A percentile compares a stretch with the other conserved stretches of the same genome.
phyloP scores from a whole-genome alignment of 1,140 invertebrate species.

The Potamilus streckersoni region DNA sequence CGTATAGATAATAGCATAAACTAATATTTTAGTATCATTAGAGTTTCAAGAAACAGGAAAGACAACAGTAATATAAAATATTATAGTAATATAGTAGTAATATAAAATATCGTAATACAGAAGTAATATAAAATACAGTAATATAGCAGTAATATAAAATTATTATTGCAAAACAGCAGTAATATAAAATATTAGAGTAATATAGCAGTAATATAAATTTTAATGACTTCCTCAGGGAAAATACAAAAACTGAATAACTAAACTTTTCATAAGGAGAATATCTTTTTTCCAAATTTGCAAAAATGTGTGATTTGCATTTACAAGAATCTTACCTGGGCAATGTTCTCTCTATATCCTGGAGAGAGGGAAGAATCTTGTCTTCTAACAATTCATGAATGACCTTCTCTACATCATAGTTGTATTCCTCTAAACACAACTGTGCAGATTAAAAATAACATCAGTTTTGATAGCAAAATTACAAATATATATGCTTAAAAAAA shows the following conservation, averaged over 20 bases:
- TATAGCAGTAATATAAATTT: not conserved
- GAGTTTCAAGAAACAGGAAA: too few relatives aligned
- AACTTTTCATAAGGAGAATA: not conserved
- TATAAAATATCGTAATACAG: too few relatives aligned
- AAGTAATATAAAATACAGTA: too few relatives aligned
- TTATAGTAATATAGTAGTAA: too few relatives aligned
- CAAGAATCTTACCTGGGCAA: constrained; percentile 44
- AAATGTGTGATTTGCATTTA: not conserved
- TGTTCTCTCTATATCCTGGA: constrained; percentile 69
- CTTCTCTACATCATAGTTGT: constrained; percentile 77
- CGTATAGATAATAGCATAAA: too few relatives aligned
- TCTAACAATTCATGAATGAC: constrained; percentile 87
- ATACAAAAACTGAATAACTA: not conserved
- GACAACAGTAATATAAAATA: not conserved
- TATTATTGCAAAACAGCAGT: too few relatives aligned
- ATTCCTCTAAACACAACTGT: constrained; percentile 80
- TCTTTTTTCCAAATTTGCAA: not conserved
- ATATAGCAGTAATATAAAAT: too few relatives aligned
- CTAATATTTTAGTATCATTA: too few relatives aligned
- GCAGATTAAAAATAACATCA: constrained; percentile 64
- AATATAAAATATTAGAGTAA: not conserved
- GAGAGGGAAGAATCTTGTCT: constrained; percentile 73
- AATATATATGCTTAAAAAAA: too few relatives aligned
- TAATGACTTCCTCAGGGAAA: not conserved
- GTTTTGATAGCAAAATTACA: too few relatives aligned